Conservation (phyloP, 2,888 invertebrate species). For the Brachyopa scutellaris region DNA sequence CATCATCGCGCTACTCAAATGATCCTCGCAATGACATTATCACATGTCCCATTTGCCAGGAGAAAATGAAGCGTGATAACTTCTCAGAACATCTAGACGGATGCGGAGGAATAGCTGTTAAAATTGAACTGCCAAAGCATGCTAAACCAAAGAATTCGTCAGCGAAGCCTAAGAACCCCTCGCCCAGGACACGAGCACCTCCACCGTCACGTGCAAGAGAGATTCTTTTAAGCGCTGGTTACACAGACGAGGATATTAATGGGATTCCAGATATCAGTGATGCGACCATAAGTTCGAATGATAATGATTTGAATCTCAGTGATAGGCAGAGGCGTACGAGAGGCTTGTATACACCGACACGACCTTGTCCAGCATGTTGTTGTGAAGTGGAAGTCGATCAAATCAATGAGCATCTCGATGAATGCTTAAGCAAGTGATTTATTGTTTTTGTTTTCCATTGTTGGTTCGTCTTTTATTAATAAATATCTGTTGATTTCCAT, state of each 20-base stretch:
- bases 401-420: constrained; percentile 78
- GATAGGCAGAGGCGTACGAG: constrained; percentile 74
- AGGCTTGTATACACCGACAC: constrained; percentile 75
- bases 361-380: constrained; percentile 79
- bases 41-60: constrained; percentile 80
- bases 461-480: neutral
- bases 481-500: neutral
- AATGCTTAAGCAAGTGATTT: constrained; percentile 75
- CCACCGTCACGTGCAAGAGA: constrained; percentile 50
- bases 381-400: constrained; percentile 76
- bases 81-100: constrained; percentile 80
- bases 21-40: constrained; percentile 78
- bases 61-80: constrained; percentile 77
- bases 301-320: constrained; percentile 55
- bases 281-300: constrained; percentile 4
- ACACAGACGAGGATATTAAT: constrained; percentile 75
- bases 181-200: constrained; percentile 16
- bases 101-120: constrained; percentile 78
- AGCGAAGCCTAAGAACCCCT: constrained; percentile 14
- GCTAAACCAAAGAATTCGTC: constrained; percentile 5
- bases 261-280: constrained; percentile 21
- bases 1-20: constrained; percentile 74
- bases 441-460: neutral
- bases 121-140: constrained; percentile 74
- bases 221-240: constrained; percentile 76